Evolutionary conservation across 2,113 vertebrate genomes (phyloP).

Genomic region (Pseudorasbora parva): DNA sequence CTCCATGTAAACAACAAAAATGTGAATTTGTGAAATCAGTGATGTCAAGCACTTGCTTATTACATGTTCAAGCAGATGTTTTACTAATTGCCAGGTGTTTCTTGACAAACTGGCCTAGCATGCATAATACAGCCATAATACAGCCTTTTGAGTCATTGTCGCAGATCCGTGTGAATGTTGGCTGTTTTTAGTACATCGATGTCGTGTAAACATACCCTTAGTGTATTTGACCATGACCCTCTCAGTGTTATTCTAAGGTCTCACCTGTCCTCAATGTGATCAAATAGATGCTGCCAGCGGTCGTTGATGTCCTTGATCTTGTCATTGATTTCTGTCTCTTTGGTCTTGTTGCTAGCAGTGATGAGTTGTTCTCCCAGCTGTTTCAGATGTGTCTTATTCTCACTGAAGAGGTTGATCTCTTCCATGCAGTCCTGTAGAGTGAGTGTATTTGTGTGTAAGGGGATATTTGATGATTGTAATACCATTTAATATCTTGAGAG

Average conservation of each 20-base stretch:
- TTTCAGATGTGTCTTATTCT: constrained; percentile 89
- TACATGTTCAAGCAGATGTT: too few relatives aligned
- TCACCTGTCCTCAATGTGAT: constrained; percentile 91
- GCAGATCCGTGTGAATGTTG: too few relatives aligned
- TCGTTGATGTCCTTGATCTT: constrained; percentile 88
- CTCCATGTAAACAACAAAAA: too few relatives aligned
- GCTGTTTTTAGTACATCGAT: too few relatives aligned
- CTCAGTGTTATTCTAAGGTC: constrained; percentile 34
- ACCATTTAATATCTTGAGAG: neutral
- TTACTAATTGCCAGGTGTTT: too few relatives aligned
- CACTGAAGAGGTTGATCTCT: constrained; percentile 92
- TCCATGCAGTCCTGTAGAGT: constrained; percentile 91
- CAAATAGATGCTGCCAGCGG: constrained; percentile 92
- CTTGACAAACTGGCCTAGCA: too few relatives aligned
- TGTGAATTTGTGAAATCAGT: too few relatives aligned
- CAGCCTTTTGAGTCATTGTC: too few relatives aligned
- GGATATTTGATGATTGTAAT: neutral
- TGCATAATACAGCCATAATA: too few relatives aligned
- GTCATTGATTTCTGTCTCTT: constrained; percentile 85
- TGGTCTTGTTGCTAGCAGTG: constrained; percentile 83
- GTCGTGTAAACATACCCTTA: too few relatives aligned
- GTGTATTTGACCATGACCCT: neutral
- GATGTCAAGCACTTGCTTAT: too few relatives aligned
- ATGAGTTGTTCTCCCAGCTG: constrained; percentile 91
- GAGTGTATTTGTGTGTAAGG: constrained; percentile 8